Conservation (phyloP, 2,797 vertebrate species). For the Crypturellus tataupa region DNA sequence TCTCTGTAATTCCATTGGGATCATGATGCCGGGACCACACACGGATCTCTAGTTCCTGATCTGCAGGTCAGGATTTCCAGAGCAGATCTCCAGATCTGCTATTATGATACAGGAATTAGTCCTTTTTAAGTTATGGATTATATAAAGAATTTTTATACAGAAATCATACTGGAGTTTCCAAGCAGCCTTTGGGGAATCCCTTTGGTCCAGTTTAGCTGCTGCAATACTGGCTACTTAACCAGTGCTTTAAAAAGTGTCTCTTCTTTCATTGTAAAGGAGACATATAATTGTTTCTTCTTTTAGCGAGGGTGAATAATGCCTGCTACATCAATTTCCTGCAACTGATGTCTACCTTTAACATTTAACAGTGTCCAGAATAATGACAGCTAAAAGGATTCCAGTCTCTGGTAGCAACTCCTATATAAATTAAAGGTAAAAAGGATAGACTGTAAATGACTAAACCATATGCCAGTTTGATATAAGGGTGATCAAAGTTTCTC, state of each 20-base stretch:
- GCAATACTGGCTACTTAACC: neutral
- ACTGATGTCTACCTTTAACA: neutral
- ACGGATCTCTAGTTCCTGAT: no score
- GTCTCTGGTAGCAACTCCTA: neutral
- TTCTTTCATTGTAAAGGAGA: neutral
- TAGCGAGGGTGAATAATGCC: neutral
- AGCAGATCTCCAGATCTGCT: no score
- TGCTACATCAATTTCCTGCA: neutral
- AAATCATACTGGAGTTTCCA: slow-evolving; percentile 4
- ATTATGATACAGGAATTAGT: neutral
- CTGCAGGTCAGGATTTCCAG: no score
- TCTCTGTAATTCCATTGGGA: no score
- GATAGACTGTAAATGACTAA: neutral
- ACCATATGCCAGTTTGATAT: neutral
- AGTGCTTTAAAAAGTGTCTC: neutral
- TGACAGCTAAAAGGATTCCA: neutral
- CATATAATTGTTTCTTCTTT: neutral
- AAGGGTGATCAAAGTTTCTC: neutral
- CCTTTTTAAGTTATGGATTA: neutral
- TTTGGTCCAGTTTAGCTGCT: neutral
- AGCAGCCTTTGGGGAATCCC: neutral
- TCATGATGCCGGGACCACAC: no score
- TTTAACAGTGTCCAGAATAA: neutral
- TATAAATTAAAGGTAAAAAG: neutral
- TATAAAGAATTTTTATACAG: neutral